Percentiles rank a stretch among this genome's conserved stretches.
Conservation (phyloP, 2,888 invertebrate genomes). For the Caenorhabditis uteleia region DNA sequence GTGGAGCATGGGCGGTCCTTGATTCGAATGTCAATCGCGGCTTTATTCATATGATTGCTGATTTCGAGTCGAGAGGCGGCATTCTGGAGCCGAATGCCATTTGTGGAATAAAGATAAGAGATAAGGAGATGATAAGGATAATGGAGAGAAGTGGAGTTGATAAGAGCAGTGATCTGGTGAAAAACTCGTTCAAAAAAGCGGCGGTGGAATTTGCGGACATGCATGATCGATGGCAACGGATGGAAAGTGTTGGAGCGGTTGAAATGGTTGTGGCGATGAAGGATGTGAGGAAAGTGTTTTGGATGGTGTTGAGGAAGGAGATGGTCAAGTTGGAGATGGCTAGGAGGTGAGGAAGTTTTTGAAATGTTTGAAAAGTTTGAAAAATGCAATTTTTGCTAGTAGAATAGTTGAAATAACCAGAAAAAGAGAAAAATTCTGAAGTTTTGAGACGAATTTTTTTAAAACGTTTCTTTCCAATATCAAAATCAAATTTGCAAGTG, state of each 20-base stretch:
- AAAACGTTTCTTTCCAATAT: no score
- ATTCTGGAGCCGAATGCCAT: conserved; percentile 95
- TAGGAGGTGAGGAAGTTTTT: neutral
- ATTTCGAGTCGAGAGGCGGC: conserved; percentile 86
- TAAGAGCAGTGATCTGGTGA: conserved; percentile 9
- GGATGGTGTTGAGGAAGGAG: conserved; percentile 10
- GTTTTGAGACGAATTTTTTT: no score
- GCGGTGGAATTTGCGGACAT: conserved; percentile 96
- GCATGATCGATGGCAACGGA: conserved; percentile 95
- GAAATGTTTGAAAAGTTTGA: no score
- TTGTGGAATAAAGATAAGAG: conserved; percentile 94
- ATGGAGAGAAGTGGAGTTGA: conserved; percentile 24
- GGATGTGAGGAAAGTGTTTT: conserved; percentile 12
- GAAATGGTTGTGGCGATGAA: conserved; percentile 12
- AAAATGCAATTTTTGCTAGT: no score
- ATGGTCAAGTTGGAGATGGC: conserved; percentile 29
- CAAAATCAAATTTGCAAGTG: no score
- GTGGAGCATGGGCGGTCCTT: conserved; percentile 98
- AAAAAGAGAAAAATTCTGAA: no score
- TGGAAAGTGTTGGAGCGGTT: conserved; percentile 92
- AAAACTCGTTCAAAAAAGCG: conserved; percentile 65
- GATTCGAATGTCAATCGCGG: conserved; percentile 92
- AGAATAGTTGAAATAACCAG: no score
- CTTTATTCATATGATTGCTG: conserved; percentile 98
- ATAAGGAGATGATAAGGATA: conserved; percentile 78